Evolutionary conservation across 2,888 invertebrate genomes (phyloP), one percentile per base, ranked within the genome.

Genomic region (Troides oblongomaculatus): DNA sequence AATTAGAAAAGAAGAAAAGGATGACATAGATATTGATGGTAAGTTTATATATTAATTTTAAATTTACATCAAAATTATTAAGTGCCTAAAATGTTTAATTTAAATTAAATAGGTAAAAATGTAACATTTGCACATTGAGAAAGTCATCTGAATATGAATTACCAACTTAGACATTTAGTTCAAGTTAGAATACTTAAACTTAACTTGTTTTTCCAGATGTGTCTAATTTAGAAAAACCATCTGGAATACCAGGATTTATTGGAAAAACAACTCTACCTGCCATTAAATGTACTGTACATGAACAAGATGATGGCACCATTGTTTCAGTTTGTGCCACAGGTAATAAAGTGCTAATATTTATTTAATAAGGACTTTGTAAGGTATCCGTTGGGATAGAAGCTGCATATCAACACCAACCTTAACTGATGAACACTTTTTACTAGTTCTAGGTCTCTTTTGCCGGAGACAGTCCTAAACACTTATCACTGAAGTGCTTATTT

Each of bases 301-400:
- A 98, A 84, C 98, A 99, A 88, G 96, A 97, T 68, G 98, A 99
- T 87, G 98, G 98, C 6, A 96, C 96, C 0, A 96, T 99, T 78
- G 94, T 97, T 75, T 96, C 96, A 12, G 93, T 98, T 65, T 98
- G 98, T 89, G 97, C 97, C 39, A 98, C 99, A 70, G 93, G 93
- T 93, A 64, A 58, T 64, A 30, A 25, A 25, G 30, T 30, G 30
- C 30, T 30, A 30, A 30, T 30, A 30, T 30, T 30, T 30, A 30
- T 30, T 30, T 30, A 30, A 30, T 30, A 30, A 30, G 30, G 30
- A 30, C 30, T 30, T 30, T 30, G 4, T 30, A 30, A 30, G 30
- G 30, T 30, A 30, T 30, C 3, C 30, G 0, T 4, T 30, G 30
- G 30, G 5, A 30, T 30, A 3, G 30, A 30, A 30, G 30, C 30